Conservation (phyloP, 2,888 invertebrate species). For the Thymelicus sylvestris region DNA sequence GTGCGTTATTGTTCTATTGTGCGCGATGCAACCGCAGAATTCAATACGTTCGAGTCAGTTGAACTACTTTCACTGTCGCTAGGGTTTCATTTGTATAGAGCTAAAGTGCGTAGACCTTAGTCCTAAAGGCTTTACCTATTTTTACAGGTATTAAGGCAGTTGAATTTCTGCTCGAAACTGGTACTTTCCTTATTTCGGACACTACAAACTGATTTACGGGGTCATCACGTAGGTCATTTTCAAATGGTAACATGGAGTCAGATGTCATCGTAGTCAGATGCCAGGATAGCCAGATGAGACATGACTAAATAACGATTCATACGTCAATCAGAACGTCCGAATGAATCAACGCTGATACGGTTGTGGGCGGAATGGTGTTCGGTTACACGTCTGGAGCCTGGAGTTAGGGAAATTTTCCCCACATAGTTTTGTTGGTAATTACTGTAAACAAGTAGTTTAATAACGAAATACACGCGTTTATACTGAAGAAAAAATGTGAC, state of each 20-base stretch:
- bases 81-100: constrained; percentile 5
- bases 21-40: constrained; percentile 16
- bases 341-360: not conserved
- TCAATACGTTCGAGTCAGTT: constrained; percentile 16
- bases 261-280: not conserved
- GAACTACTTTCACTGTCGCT: constrained; percentile 18
- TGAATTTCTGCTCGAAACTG: no score
- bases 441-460: no score
- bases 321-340: not conserved
- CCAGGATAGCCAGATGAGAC: not conserved
- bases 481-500: no score
- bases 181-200: no score
- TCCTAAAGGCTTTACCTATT: not conserved
- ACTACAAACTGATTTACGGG: no score
- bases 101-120: constrained; percentile 7
- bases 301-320: constrained; percentile 3
- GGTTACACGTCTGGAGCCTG: not conserved
- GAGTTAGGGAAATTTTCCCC: not conserved
- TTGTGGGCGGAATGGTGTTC: not conserved
- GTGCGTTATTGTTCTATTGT: constrained; percentile 13
- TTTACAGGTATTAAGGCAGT: not conserved
- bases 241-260: not conserved
- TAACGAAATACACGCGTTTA: no score
- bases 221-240: not conserved
- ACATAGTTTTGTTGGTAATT: no score